phyloP scores from a whole-genome alignment of 23 tunicate species.

The Halocynthia aurantium region DNA sequence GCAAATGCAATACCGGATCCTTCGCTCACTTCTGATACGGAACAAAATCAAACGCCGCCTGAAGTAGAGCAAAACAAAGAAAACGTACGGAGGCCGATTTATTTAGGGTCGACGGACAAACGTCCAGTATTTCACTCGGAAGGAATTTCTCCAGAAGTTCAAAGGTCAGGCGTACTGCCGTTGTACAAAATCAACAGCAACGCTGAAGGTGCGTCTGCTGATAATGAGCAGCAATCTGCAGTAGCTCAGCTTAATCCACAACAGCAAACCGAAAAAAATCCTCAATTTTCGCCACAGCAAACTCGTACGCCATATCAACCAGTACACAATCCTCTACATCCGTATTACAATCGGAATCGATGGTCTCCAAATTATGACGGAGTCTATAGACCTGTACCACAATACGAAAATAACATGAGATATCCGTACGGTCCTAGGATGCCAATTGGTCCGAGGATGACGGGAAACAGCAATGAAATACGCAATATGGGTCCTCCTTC shows the following conservation, averaged over 20 bases:
- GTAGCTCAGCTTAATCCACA: neutral
- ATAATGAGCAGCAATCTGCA: neutral
- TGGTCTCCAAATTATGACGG: too few species aligned
- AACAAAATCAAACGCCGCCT: neutral
- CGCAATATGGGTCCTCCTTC: too few species aligned
- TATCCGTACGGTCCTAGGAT: too few species aligned
- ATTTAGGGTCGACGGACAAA: neutral
- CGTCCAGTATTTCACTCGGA: conserved; percentile 9
- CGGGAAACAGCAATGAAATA: too few species aligned
- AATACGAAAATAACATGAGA: too few species aligned
- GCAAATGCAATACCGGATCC: neutral
- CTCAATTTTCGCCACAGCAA: neutral
- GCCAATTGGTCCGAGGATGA: too few species aligned
- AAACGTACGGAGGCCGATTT: conserved; percentile 1
- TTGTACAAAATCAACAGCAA: neutral
- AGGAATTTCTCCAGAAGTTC: neutral
- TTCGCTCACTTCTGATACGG: too few species aligned
- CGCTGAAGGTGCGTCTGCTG: neutral
- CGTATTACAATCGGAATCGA: neutral
- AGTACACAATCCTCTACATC: neutral
- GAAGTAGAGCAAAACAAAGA: neutral
- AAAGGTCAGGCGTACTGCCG: neutral
- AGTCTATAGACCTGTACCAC: too few species aligned
- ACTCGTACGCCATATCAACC: neutral
- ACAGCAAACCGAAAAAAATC: neutral